Percentiles rank a stretch among this genome's conserved stretches.
Conservation (phyloP, 2,888 invertebrate species). For the Pristionchus arcanus region DNA sequence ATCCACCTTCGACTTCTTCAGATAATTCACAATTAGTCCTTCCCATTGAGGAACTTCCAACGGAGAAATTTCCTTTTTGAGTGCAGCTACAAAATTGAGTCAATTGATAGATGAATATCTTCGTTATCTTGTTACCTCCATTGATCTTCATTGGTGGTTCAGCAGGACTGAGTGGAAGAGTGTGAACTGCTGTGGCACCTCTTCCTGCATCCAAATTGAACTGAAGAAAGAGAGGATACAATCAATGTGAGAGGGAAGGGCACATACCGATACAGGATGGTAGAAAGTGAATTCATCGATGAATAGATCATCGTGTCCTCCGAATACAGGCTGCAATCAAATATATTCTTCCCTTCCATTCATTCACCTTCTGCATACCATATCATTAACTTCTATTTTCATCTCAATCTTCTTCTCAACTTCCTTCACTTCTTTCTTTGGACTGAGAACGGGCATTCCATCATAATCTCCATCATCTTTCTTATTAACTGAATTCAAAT, state of each 20-base stretch:
- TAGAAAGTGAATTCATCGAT: constrained; percentile 52
- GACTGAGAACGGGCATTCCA: not conserved
- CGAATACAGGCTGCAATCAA: not conserved
- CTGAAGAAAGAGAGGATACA: not conserved
- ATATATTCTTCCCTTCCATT: not conserved
- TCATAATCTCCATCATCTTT: not conserved
- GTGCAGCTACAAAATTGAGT: constrained; percentile 8
- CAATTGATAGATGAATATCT: not conserved
- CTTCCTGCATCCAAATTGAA: constrained; percentile 14
- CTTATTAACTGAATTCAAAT: not conserved
- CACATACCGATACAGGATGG: constrained; percentile 39
- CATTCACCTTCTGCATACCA: not conserved
- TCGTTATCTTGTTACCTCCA: not conserved
- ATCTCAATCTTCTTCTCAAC: not conserved
- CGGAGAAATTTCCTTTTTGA: not conserved
- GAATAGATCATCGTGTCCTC: constrained; percentile 55
- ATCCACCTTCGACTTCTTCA: constrained; percentile 60
- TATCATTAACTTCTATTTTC: not conserved
- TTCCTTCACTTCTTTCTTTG: constrained; percentile 1
- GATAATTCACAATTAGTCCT: constrained; percentile 59
- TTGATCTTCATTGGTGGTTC: not conserved
- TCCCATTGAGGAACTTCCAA: constrained; percentile 59
- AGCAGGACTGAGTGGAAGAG: not conserved
- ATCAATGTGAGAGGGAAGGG: not conserved
- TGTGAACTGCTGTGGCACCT: not conserved